These are phyloP conservation scores for Leptobrachium ailaonicum DNA, from an alignment of 2,113 vertebrate species.

Conservation along the genomic window DNA sequence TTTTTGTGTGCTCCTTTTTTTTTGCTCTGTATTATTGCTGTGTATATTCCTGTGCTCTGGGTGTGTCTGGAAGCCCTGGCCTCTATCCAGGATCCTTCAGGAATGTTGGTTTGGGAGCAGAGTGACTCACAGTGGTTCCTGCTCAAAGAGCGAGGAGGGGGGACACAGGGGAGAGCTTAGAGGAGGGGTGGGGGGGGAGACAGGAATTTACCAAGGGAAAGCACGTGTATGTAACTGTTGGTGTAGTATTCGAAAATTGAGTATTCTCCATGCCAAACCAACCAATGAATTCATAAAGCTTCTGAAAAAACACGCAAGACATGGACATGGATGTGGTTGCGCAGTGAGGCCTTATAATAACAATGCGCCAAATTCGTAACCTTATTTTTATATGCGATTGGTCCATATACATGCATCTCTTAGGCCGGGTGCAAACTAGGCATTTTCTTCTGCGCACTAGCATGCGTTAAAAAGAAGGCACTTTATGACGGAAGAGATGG, in stretches of 20 bases:
- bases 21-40: slow-evolving; percentile 36
- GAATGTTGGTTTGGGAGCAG: slow-evolving; percentile 49
- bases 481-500: too few species aligned
- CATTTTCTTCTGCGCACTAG: too few species aligned
- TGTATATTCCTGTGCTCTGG: slow-evolving; percentile 40
- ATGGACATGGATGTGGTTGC: too few species aligned
- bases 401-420: too few species aligned
- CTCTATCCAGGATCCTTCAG: slow-evolving; percentile 43
- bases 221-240: slow-evolving; percentile 21
- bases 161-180: neutral
- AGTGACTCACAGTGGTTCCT: slow-evolving; percentile 40
- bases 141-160: slow-evolving; percentile 10
- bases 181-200: slow-evolving; percentile 10
- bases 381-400: too few species aligned
- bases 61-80: slow-evolving; percentile 47
- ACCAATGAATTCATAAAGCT: too few species aligned
- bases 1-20: neutral
- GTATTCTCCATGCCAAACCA: too few species aligned
- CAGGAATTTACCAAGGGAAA: slow-evolving; percentile 39
- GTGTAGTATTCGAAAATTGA: neutral
- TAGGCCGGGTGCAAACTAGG: too few species aligned
- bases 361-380: too few species aligned
- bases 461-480: too few species aligned
- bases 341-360: too few species aligned
- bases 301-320: too few species aligned